These are phyloP conservation scores for Centrocercus urophasianus DNA, from an alignment of 2,113 vertebrate species.

Conservation along the genomic window DNA sequence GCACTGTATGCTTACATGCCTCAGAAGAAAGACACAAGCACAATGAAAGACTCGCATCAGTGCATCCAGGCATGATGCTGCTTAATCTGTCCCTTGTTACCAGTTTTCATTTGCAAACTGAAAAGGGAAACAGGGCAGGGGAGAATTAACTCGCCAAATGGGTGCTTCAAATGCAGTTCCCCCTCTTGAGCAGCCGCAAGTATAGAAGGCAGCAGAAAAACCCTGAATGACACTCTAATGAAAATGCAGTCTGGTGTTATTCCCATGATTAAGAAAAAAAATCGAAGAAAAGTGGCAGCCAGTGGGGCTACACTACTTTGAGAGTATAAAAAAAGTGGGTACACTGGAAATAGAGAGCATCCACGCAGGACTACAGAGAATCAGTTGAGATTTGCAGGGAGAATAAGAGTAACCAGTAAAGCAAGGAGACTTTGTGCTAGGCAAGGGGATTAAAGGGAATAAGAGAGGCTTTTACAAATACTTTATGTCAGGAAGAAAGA, in stretches of 20 bases:
- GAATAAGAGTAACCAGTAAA: conserved; percentile 18
- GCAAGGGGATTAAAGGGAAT: conserved; percentile 46
- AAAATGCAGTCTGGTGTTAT: not conserved
- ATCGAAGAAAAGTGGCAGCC: not conserved
- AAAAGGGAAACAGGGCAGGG: not conserved
- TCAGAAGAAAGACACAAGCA: not conserved
- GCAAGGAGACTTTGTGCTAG: not conserved
- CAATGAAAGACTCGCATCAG: not conserved
- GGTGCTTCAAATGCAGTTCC: conserved; percentile 14
- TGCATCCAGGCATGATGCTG: conserved; percentile 2
- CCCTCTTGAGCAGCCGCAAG: not conserved
- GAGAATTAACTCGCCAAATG: not conserved
- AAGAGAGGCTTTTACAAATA: conserved; percentile 51
- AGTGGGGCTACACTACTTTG: not conserved
- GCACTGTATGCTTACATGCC: not conserved
- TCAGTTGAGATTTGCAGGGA: conserved; percentile 13
- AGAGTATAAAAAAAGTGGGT: not conserved
- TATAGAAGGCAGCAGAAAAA: not conserved
- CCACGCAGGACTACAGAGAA: not conserved
- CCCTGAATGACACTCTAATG: conserved; percentile 11
- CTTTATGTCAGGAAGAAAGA: conserved; percentile 23
- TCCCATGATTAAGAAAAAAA: not conserved
- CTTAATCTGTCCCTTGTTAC: conserved; percentile 36
- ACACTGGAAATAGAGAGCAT: conserved; percentile 21
- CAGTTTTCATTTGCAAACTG: conserved; percentile 28